These are phyloP conservation scores for Chaenodraco wilsoni DNA, from an alignment of 2,797 vertebrate species.

Conservation along the genomic window DNA sequence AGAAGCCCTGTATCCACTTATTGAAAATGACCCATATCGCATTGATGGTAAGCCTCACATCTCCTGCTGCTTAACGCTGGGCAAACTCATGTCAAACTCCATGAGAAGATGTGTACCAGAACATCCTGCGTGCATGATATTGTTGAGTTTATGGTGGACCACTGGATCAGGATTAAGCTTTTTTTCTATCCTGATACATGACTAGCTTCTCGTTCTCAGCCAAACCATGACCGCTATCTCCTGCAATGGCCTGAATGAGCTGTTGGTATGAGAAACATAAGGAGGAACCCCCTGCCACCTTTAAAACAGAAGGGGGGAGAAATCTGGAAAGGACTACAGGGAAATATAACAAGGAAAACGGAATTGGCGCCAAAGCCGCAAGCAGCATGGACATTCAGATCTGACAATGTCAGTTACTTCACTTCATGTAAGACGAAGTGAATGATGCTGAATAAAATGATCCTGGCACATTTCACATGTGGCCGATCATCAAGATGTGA, in stretches of 20 bases:
- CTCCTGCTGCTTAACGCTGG: conserved; percentile 50
- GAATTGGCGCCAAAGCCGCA: conserved; percentile 78
- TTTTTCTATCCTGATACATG: conserved; percentile 49
- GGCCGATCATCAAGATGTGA: conserved; percentile 24
- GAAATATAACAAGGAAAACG: conserved; percentile 51
- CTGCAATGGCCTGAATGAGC: conserved; percentile 61
- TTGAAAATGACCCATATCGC: conserved; percentile 61
- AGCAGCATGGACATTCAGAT: conserved; percentile 67
- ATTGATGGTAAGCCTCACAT: conserved; percentile 59
- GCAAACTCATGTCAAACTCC: conserved; percentile 55
- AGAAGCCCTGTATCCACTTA: conserved; percentile 36
- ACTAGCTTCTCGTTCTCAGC: conserved; percentile 41
- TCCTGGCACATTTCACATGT: conserved; percentile 45
- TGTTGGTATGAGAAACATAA: conserved; percentile 50
- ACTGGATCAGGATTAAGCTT: conserved; percentile 53
- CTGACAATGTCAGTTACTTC: conserved; percentile 68
- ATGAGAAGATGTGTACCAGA: conserved; percentile 61
- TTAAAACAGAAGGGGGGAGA: conserved; percentile 42
- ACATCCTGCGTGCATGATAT: conserved; percentile 51
- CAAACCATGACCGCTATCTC: conserved; percentile 71
- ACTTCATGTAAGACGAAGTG: conserved; percentile 72
- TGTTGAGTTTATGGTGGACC: conserved; percentile 55
- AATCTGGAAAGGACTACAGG: conserved; percentile 55
- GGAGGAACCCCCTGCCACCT: conserved; percentile 61
- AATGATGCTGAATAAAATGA: conserved; percentile 55